Evolutionary conservation across 2,797 vertebrate genomes (phyloP).

Genomic region (Trachurus trachurus): DNA sequence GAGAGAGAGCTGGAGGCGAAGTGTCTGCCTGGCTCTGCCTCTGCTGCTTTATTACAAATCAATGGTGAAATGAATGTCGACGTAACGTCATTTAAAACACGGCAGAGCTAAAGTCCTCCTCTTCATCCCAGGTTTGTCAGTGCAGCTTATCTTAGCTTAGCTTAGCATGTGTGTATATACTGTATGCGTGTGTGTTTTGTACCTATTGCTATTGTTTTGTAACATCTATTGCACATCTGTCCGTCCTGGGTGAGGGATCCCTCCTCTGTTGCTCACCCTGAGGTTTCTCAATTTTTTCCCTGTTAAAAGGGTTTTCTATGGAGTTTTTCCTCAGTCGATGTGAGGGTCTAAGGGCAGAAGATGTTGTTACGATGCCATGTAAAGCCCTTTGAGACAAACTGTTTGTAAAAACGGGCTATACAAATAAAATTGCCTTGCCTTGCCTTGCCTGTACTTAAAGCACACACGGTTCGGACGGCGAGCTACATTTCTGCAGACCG

Average conservation of each 20-base stretch:
- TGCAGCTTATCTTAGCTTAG: background rate
- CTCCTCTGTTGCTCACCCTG: too few relatives aligned
- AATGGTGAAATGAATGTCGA: constrained; percentile 12
- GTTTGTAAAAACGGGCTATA: too few relatives aligned
- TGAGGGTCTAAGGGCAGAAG: too few relatives aligned
- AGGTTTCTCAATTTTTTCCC: too few relatives aligned
- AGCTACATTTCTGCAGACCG: constrained; percentile 39
- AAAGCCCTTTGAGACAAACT: too few relatives aligned
- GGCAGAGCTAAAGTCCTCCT: background rate
- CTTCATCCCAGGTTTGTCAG: constrained; percentile 1
- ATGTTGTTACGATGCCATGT: too few relatives aligned
- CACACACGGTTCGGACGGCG: constrained; percentile 28
- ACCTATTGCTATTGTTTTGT: too few relatives aligned
- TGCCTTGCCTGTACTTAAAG: constrained; percentile 8
- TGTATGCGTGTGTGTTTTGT: background rate
- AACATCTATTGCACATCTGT: too few relatives aligned
- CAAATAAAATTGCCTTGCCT: too few relatives aligned
- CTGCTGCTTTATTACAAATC: constrained; percentile 25
- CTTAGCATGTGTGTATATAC: background rate
- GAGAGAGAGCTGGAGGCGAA: background rate
- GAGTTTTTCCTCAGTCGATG: too few relatives aligned
- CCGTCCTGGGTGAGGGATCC: too few relatives aligned
- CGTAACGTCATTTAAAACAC: constrained; percentile 10
- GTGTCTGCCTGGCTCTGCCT: background rate
- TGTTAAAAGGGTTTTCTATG: too few relatives aligned